Evolutionary conservation across 2,797 vertebrate genomes (phyloP), one percentile per base, ranked within the genome.

Genomic region (Acanthis flammea): DNA sequence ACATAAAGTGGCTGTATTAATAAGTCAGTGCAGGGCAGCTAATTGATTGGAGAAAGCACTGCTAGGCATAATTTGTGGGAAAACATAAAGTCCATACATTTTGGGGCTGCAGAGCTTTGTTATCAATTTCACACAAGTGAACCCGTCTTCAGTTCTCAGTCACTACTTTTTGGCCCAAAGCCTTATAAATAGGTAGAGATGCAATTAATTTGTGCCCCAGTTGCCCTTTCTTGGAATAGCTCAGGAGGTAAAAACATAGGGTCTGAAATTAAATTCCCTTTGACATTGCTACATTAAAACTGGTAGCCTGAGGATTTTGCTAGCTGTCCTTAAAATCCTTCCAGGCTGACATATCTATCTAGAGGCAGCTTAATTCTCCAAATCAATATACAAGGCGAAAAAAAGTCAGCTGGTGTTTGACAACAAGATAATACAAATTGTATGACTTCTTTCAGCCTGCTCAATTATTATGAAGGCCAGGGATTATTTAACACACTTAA

Each of bases 401-500:
- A 90, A 80, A 87, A 74, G 42, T 93, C 90, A 93, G 80, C 76
- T 96, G 85, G 71, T 95, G 70, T 94, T 94, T 97, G 88, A 93
- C 94, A 97, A 88, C 74, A 96, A 92, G 86, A 92, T 94, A 94
- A 91, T 92, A 81, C 72, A 88, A 92, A 62, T 92, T 92, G 72
- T 86, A 93, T 79, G 90, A 87, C 72, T 96, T 78, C 74, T 86
- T 96, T 94, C 72, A 96, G 74, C 82, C 80, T 89, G 77, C 68
- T 96, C 91, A 91, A 94, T 96, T 96, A 97, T 92, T 97, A 81
- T 0, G 13, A 96, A 96, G 95, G 67, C 78, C 91, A 86, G 90
- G 92, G 91, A 96, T 95, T 96, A 95, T 94, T 97, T 97, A 97
- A 92, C 88, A 92, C 90, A 80, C 97, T 96, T 96, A 97, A 96